Evolutionary conservation across 2,113 vertebrate species (phyloP), one percentile per base, ranked within the genome.

Genomic region (Balaeniceps rex): DNA sequence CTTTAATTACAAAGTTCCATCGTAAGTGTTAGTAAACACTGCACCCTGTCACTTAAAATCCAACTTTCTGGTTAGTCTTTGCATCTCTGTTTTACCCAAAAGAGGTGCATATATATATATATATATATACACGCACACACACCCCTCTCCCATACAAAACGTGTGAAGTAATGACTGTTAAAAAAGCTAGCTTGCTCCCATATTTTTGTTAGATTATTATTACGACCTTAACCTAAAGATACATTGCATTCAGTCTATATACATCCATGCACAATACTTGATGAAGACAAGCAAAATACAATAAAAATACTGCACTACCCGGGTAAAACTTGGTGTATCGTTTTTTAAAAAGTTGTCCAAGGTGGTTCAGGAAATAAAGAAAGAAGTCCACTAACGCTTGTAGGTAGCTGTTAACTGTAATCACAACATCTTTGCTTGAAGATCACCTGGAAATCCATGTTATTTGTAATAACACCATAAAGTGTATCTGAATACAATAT

Each of bases 71-170:
- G 24, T 54, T 21, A 34, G 9, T 4, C 12, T 55, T 31, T 34
- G 75, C 38, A 38, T 4, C 79, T 46, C 47, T 82, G 19, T 29
- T 65, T 49, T 17, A 72, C 33, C 38, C 3, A 34, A 7, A 24
- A 75, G 44, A 19, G 22, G 34, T 9, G 9, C 5, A 12, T 31
- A 15, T 16, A 10, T 5, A 36, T 31, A 15, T 16, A 10, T 5
- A 36, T 3, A 51, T 0, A 55, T 5, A 40, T 19, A n/a, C 8
- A 17, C 2, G 31, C 4, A 25, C 3, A 49, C 2, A 18, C 8
- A 17, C 9, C 14, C 19, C 29, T n/a, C n/a, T n/a, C 6, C 44
- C 16, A 14, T 8, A 18, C 42, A 42, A 24, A 40, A 31, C 1
- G 6, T 26, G 24, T 15, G 22, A 26, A 33, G 42, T 12, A 42